Percentiles rank a stretch among this genome's conserved stretches.
These are phyloP conservation scores for Pseudorasbora parva DNA, from an alignment of 2,113 vertebrate species.

Conservation along the genomic window DNA sequence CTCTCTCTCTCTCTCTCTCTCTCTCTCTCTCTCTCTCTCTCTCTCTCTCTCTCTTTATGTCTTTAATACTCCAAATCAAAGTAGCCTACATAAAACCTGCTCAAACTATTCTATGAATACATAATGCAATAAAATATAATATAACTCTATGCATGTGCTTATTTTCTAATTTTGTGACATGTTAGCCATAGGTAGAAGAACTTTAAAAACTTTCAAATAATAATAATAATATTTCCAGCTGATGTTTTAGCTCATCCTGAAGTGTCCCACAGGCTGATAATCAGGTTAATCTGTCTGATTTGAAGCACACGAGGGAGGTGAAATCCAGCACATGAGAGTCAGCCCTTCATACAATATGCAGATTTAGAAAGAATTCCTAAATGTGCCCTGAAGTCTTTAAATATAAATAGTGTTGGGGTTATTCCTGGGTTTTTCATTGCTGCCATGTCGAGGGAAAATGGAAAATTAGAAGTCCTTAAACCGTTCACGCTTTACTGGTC, in stretches of 20 bases:
- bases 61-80: slow-evolving; percentile 30
- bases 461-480: slow-evolving; percentile 63
- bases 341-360: slow-evolving; percentile 87
- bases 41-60: neutral
- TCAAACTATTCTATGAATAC: neutral
- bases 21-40: slow-evolving; percentile 46
- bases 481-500: slow-evolving; percentile 75
- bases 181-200: neutral
- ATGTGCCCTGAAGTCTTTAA: slow-evolving; percentile 84
- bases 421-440: neutral
- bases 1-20: slow-evolving; percentile 33
- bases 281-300: slow-evolving; percentile 60
- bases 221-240: neutral
- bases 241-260: neutral
- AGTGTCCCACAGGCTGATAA: slow-evolving; percentile 5
- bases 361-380: slow-evolving; percentile 84
- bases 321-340: slow-evolving; percentile 70
- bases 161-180: neutral
- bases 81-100: neutral
- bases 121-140: neutral
- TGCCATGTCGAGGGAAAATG: slow-evolving; percentile 58
- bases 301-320: slow-evolving; percentile 65
- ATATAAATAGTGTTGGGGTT: slow-evolving; percentile 73
- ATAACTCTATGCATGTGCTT: neutral
- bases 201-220: neutral